Evolutionary conservation across 1,140 invertebrate species (phyloP).

Genomic region (Hormaphis cornu): DNA sequence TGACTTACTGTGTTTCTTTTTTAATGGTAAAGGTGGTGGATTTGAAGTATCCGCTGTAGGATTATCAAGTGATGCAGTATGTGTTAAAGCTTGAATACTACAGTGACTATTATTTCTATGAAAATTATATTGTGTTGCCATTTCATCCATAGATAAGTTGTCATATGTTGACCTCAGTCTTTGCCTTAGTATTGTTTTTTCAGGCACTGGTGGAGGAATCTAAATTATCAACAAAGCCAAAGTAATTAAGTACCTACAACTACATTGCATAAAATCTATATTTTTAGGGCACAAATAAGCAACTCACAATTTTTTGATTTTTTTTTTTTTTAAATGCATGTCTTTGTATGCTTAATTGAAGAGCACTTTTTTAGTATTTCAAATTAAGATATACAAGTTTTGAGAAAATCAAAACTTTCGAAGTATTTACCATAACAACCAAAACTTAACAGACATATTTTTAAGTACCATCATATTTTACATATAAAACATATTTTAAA

Average conservation of each 20-base stretch:
- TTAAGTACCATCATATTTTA: not conserved
- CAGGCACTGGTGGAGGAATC: constrained; percentile 25
- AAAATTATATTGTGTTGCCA: constrained; percentile 24
- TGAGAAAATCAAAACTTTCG: too few species aligned
- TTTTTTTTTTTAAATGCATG: too few species aligned
- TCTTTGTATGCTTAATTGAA: too few species aligned
- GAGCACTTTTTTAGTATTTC: too few species aligned
- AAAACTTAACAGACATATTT: not conserved
- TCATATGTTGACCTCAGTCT: constrained; percentile 11
- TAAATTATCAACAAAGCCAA: too few species aligned
- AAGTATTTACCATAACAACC: not conserved
- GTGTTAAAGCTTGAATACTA: constrained; percentile 26
- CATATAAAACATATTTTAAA: too few species aligned
- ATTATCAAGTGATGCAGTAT: constrained; percentile 22
- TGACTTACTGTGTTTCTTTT: constrained; percentile 87
- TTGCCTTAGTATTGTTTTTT: constrained; percentile 16
- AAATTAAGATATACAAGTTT: too few species aligned
- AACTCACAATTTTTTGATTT: too few species aligned
- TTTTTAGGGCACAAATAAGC: too few species aligned
- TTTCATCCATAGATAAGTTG: constrained; percentile 30
- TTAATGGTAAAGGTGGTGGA: constrained; percentile 79
- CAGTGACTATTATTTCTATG: constrained; percentile 25
- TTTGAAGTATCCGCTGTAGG: constrained; percentile 42
- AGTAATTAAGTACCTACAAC: too few species aligned
- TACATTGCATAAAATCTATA: too few species aligned